Conservation (phyloP, 2,113 vertebrate genomes). For the Phycodurus eques region DNA sequence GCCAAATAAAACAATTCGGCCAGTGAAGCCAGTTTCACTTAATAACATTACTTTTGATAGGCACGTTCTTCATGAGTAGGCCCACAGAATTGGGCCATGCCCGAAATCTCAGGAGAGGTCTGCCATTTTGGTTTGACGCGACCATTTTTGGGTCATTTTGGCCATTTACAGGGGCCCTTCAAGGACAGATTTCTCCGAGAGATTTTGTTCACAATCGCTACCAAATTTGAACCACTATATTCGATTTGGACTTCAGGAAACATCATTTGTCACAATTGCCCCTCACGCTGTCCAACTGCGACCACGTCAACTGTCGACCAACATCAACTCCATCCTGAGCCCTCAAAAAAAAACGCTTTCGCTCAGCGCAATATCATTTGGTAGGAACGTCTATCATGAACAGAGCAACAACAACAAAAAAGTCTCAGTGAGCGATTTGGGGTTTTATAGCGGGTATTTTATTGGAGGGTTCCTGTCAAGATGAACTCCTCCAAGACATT, state of each 20-base stretch:
- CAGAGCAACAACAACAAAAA: too few relatives aligned
- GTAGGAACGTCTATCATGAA: neutral
- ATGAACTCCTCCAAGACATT: too few relatives aligned
- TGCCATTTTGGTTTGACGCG: neutral
- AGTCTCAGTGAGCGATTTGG: neutral
- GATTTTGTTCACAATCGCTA: neutral
- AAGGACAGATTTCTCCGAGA: neutral
- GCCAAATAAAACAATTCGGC: too few relatives aligned
- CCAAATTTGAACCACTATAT: neutral
- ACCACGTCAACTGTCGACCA: too few relatives aligned
- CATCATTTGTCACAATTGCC: too few relatives aligned
- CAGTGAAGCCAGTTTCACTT: too few relatives aligned
- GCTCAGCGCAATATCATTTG: neutral
- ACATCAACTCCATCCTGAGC: too few relatives aligned
- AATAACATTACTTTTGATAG: too few relatives aligned
- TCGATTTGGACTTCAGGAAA: neutral
- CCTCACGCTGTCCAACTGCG: too few relatives aligned
- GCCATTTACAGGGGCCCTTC: neutral
- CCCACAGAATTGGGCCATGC: neutral
- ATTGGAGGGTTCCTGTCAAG: neutral
- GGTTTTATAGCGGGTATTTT: neutral
- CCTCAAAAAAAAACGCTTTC: neutral
- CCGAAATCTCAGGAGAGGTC: neutral
- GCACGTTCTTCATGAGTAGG: too few relatives aligned
- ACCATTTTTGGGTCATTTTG: neutral